Evolutionary conservation across 2,888 invertebrate species (phyloP), one percentile per base, ranked within the genome.

Genomic region (Chaitophorus viminalis): DNA sequence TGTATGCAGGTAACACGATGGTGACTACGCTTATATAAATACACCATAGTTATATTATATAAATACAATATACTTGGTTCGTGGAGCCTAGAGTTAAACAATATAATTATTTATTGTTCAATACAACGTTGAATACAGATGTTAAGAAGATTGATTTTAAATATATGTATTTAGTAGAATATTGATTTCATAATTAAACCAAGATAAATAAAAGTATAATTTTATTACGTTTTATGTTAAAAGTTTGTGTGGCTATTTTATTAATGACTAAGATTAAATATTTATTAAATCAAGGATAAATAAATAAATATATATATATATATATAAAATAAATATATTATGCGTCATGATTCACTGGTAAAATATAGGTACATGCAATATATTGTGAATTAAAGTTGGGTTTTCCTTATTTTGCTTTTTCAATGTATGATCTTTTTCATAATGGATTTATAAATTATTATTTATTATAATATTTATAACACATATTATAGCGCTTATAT

Each of bases 201-300:
- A 18, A 18, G 36, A 79, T 65, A 25, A 65, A 79, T 79, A 29
- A 60, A 79, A 79, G 36, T 79, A n/a, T 36, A 18, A 60, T 79
- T 82, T 46, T 68, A 81, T 81, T 46, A 68, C 21, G 81, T 81
- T 68, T 82, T 46, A 18, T 21, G 60, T 79, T 36, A n/a, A 79
- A 65, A 79, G 25, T 9, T n/a, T 65, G 39, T n/a, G 65, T 6
- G 11, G 72, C 8, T 36, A 39, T 79, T 79, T 79, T 79, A 65
- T 65, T 60, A 68, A 39, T 81, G 81, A 46, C 21, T 81, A 54
- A 54, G 54, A 83, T 60, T 75, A 74, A 54, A 75, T 74, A 75
- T 83, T 36, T 74, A 83, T 29, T 75, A 39, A 83, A 29, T 83
- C 83, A 75, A 83, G 83, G 83, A 83, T 75, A 83, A 75, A 83